Base-by-base conservation (phyloP, 2,888 invertebrate genomes). In the Callimorpha dominula region DNA sequence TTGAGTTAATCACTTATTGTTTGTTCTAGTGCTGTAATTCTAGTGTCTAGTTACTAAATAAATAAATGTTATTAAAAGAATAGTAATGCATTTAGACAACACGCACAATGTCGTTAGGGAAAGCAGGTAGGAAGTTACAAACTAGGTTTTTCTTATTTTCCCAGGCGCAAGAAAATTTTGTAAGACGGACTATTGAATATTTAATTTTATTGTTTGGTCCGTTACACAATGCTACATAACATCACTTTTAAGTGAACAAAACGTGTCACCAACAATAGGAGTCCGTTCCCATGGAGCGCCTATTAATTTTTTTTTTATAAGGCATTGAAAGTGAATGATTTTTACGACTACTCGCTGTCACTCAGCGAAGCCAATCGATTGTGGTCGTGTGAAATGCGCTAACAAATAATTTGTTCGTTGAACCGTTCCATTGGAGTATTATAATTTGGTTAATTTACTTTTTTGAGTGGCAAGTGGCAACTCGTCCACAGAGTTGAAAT, bases 251-350 rank as follows among this genome's bases (percentile, higher is more conserved):
- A 71, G 67, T 43, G 64, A 68, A 72, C 70, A 75, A 76, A 71
- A 70, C 76, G 50, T 40, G 64, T 73, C 60, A 62, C 50, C 65
- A 43, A 82, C 81, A 85, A 83, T 82, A n/a, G 75, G 40, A 46
- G 71, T 65, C 14, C 17, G 71, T 84, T 85, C 85, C 73, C 85
- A 84, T 72, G 76, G 75, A 74, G 65, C 73, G 76, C 71, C 68
- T 63, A 4, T 40, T 73, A 15, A 54, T 67, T 67, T 65, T 73
- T 81, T 85, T 84, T 85, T 80, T 73, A 76, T 77, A 74, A 74
- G 77, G 78, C 74, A 85, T 86, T 85, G 89, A 88, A 89, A 88
- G 89, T 85, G 83, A 88, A 75, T 71, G 67, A 78, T 82, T 85
- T 85, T 83, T 81, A 76, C 80, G 50, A 66, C 50, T 73, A 79